Evolutionary conservation across 2,113 vertebrate genomes (phyloP), one percentile per base, ranked within the genome.

Genomic region (Colius striatus): DNA sequence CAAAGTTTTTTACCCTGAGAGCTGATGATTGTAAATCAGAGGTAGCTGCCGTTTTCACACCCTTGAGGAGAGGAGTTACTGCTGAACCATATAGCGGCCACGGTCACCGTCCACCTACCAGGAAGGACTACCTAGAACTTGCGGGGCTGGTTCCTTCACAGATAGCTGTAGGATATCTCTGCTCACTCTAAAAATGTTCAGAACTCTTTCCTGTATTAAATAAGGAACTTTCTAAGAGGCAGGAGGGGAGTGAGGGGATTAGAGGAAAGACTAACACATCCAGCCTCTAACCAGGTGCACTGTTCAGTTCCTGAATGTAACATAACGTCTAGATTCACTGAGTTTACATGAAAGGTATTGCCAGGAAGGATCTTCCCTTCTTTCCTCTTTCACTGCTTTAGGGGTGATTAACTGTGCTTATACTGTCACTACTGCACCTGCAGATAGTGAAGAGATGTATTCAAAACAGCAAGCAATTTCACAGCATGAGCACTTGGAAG

Each of bases 391-490:
- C 79, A 71, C 32, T 0, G 1, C 30, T 85, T 78, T 68, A 41
- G 58, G 36, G 51, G 55, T 90, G 88, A 87, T 84, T 89, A 84
- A 87, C 55, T 77, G 48, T 70, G 68, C 87, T 92, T 76, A 16
- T 93, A 67, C 74, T 77, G 81, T 94, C 54, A 47, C n/a, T 65
- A 74, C 32, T 65, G 80, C 82, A 91, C 82, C 87, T 96, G 74
- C 82, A 76, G 83, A 75, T 84, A 92, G 60, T 34, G 71, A 94
- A 60, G 86, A 87, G n/a, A 47, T 89, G 93, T 79, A 68, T 79
- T 95, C 86, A 78, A 82, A 95, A 73, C 51, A 94, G 91, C 58
- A 68, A 97, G 70, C 78, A 88, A 89, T 96, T 96, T 75, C 83
- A 78, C 84, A 93, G 92, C 22, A 15, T 11, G 60, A 89, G 70